Evolutionary conservation across 2,888 invertebrate genomes (phyloP), one percentile per base, ranked within the genome.

Genomic region (Acronicta psi): DNA sequence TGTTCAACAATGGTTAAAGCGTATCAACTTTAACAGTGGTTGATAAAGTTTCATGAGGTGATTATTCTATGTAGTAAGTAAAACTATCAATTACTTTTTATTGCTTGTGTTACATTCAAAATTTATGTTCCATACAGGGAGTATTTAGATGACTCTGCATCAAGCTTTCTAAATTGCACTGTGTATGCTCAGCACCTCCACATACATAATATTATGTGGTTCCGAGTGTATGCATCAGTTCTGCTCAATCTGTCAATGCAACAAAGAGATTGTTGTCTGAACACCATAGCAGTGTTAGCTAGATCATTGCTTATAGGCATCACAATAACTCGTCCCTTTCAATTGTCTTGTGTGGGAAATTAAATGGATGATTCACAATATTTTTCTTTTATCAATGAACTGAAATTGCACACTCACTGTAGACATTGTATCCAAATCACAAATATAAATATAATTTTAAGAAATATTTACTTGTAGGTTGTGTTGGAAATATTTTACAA

Each of bases 1-100:
- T 78, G 77, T 80, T 64, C 74, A 69, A 65, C 65, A 54, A 43
- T 63, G 58, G 69, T 67, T 65, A 64, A 43, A 57, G 47, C 55
- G 31, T 52, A 49, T 36, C 20, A 47, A 47, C 54, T 57, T 53
- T 57, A 58, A 61, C 55, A 42, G 42, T 43, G 53, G 31, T 29
- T 45, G 17, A 14, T 54, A 55, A 38, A 53, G 45, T 59, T 50
- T 45, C 44, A 55, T 50, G 37, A n/a, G 29, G 17, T 72, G 41
- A 52, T 55, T 40, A 44, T 52, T n/a, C n/a, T 56, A 46, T 54
- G 36, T 31, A 18, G 7, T 38, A 25, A 23, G 11, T 16, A 42
- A 18, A 8, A n/a, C 17, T 17, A 37, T 13, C 13, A 37, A 45
- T 14, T 29, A 37, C 45, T 37, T 18, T 17, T 20, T 23, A 23